A percentile compares a stretch with the other conserved stretches of the same genome.
These are phyloP conservation scores for Drymonia ruficornis DNA, from an alignment of 2,888 invertebrate species.

Conservation along the genomic window DNA sequence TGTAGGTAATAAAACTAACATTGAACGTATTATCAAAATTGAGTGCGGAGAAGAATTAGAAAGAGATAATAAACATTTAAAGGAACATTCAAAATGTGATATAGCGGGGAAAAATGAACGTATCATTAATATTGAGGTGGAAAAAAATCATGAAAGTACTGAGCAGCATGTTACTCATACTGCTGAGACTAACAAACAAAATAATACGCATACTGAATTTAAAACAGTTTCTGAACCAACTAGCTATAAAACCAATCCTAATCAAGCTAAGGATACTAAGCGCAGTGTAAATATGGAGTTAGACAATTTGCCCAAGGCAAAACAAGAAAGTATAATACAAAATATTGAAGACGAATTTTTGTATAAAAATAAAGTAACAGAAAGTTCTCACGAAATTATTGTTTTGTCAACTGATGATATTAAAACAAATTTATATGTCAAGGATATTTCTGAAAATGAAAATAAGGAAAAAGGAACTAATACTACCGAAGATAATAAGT, in stretches of 20 bases:
- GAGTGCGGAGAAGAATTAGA: constrained; percentile 14
- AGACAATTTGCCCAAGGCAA: neutral
- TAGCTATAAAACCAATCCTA: neutral
- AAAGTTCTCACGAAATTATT: constrained; percentile 63
- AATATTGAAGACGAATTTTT: neutral
- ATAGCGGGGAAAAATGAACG: constrained; percentile 15
- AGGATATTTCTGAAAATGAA: constrained; percentile 54
- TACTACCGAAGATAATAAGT: constrained; percentile 13
- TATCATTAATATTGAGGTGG: constrained; percentile 20
- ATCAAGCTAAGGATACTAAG: neutral
- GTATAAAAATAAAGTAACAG: constrained; percentile 11
- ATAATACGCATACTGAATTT: neutral
- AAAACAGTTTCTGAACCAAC: neutral
- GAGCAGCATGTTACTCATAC: constrained; percentile 4
- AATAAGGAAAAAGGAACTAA: constrained; percentile 12
- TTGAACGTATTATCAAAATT: constrained; percentile 14
- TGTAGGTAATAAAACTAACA: constrained; percentile 7
- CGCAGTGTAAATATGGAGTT: neutral
- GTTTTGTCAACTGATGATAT: constrained; percentile 71
- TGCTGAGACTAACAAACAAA: neutral
- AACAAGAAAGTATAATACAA: neutral
- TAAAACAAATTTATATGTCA: constrained; percentile 71
- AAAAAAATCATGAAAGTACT: constrained; percentile 14
- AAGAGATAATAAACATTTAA: constrained; percentile 7
- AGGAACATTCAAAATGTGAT: neutral